Evolutionary conservation across 2,113 vertebrate genomes (phyloP), one percentile per base, ranked within the genome.

Genomic region (Baryphthengus martii): DNA sequence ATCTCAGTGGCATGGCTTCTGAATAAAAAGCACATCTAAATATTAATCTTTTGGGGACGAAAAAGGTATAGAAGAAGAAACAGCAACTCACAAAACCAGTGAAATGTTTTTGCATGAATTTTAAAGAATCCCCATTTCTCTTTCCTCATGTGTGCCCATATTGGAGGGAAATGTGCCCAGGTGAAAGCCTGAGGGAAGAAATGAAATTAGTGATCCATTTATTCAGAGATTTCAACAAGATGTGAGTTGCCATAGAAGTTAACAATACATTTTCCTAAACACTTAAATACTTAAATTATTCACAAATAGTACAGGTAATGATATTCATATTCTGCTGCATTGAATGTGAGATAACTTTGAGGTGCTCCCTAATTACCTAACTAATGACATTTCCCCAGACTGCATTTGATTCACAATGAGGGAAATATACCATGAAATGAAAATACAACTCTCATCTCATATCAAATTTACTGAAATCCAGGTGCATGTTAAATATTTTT

Each of bases 381-480:
- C 72, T 73, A 91, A 81, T 91, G 85, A 42, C 33, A 88, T 62
- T 84, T 93, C 82, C 37, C 35, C 74, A 61, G 58, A 66, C 11
- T 53, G 26, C 62, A 31, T 82, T 92, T 80, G 81, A 55, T 78
- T 93, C 44, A 55, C 56, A 77, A 37, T 68, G 37, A 85, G 53
- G 31, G 74, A 91, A 92, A 78, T 67, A 88, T 23, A 74, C 59
- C 85, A 70, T 92, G 79, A 94, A 96, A 93, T 91, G 42, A 94
- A 94, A 80, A 63, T 59, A 33, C 40, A n/a, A 21, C 25, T 66
- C 28, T 47, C 56, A 79, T 65, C 8, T 26, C n/a, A 75, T 37
- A 52, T 77, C 73, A 92, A 76, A 53, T 42, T 40, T 92, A 55
- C 15, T 75, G 56, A 95, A 90, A 85, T 82, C 11, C 55, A 66